Evolutionary conservation across 2,113 vertebrate genomes (phyloP).

Genomic region (Tiliqua scincoides): DNA sequence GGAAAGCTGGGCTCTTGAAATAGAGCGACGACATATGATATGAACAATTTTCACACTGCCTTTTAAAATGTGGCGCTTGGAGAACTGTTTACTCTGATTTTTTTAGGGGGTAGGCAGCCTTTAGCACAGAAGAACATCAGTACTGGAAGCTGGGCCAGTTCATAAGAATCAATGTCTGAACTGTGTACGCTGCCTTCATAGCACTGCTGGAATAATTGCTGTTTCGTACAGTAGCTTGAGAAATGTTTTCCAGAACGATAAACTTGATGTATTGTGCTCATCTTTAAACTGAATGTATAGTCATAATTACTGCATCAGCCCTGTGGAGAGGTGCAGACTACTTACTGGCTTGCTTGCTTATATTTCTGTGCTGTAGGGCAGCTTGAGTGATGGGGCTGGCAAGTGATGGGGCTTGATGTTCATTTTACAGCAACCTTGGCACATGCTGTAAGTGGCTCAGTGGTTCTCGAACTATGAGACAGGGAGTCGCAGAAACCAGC

Average conservation of each 20-base stretch:
- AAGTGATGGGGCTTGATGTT: no score
- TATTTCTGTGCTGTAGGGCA: background rate
- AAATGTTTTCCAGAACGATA: background rate
- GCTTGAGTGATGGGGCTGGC: background rate
- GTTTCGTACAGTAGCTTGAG: background rate
- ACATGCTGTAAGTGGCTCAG: background rate
- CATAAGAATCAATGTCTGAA: background rate
- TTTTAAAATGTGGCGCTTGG: conserved; percentile 24
- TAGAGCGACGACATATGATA: conserved; percentile 2
- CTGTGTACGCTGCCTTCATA: background rate
- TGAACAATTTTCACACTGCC: background rate
- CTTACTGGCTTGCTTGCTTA: background rate
- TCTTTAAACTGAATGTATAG: background rate
- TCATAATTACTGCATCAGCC: background rate
- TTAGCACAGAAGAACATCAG: background rate
- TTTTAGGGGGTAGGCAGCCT: rapidly evolving
- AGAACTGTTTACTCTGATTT: background rate
- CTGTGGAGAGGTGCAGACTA: background rate
- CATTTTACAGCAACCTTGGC: background rate
- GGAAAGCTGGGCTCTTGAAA: background rate
- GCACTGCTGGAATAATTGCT: background rate
- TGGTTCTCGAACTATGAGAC: no score
- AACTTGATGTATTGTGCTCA: background rate
- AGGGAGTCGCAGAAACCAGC: no score
- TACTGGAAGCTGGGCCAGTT: background rate